phyloP scores from a whole-genome alignment of 1,140 invertebrate genomes.

The Leucophenga varia region DNA sequence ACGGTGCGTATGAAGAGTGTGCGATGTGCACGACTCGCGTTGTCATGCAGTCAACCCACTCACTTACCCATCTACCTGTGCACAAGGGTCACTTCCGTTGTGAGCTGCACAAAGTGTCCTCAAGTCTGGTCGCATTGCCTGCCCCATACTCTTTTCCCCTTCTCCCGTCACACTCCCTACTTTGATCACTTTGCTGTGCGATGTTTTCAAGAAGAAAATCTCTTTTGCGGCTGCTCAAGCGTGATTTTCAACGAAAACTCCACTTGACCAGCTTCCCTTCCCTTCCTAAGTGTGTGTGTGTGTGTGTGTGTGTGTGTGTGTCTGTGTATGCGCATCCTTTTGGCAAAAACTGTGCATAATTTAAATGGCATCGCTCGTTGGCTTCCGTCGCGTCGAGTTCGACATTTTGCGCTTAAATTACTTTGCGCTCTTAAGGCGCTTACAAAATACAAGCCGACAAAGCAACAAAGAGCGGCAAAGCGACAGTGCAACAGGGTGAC shows the following conservation, averaged over 20 bases:
- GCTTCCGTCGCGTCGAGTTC: slow-evolving; percentile 4
- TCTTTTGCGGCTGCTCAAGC: neutral
- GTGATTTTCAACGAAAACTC: slow-evolving; percentile 27
- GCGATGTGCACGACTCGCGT: no score
- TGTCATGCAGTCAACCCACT: no score
- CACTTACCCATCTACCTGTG: no score
- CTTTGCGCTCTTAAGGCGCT: slow-evolving; percentile 23
- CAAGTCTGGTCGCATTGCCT: slow-evolving; percentile 9
- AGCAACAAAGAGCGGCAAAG: neutral
- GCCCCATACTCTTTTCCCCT: slow-evolving; percentile 6
- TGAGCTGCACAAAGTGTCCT: no score
- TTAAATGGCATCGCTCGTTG: slow-evolving; percentile 16
- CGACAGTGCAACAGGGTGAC: no score
- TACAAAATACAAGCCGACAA: slow-evolving; percentile 15
- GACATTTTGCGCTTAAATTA: slow-evolving; percentile 26
- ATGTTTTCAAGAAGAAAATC: slow-evolving; percentile 10
- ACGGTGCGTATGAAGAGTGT: slow-evolving; percentile 18
- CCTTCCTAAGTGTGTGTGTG: no score
- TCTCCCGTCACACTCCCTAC: neutral
- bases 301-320: slow-evolving; percentile 4
- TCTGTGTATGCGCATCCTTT: slow-evolving; percentile 19
- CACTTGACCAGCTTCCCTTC: no score
- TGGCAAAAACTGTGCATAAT: slow-evolving; percentile 18
- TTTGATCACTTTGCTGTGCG: slow-evolving; percentile 6
- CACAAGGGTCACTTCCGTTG: no score